phyloP scores from a whole-genome alignment of 2,797 vertebrate species.

The Poliocrania exsul region DNA sequence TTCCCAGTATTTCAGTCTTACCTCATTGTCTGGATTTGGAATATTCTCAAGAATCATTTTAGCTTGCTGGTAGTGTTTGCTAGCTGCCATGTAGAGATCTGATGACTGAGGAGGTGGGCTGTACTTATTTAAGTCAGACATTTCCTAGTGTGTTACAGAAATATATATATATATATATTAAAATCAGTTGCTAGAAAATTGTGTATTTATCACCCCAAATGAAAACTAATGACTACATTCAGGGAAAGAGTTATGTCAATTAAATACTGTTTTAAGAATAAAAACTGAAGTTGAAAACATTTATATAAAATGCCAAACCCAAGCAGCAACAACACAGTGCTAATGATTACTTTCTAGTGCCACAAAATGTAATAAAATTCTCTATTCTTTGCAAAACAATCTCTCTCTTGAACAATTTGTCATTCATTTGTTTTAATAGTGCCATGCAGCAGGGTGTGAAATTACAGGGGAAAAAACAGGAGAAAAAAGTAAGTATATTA shows the following conservation, averaged over 20 bases:
- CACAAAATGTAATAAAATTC: not conserved
- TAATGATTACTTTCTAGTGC: not conserved
- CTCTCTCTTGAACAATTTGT: not conserved
- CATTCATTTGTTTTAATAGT: not conserved
- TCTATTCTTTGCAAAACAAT: not conserved
- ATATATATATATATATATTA: not conserved
- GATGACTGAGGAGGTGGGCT: conserved; percentile 95
- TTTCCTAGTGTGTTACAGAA: conserved; percentile 82
- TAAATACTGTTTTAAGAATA: not conserved
- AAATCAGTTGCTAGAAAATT: not conserved
- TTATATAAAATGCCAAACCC: not conserved
- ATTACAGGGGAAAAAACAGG: not conserved
- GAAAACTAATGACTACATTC: not conserved
- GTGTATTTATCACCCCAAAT: not conserved
- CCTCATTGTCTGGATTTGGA: conserved; percentile 92
- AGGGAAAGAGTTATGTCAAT: not conserved
- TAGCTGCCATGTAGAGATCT: conserved; percentile 96
- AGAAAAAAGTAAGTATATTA: not conserved
- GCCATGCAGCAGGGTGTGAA: not conserved
- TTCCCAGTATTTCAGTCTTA: conserved; percentile 64
- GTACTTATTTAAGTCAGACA: conserved; percentile 99
- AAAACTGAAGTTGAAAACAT: not conserved
- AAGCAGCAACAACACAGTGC: not conserved
- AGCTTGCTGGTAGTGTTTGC: conserved; percentile 98
- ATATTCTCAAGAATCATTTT: conserved; percentile 98